Conservation (phyloP, 2,113 vertebrate species). For the Xenotilapia longispinis region DNA sequence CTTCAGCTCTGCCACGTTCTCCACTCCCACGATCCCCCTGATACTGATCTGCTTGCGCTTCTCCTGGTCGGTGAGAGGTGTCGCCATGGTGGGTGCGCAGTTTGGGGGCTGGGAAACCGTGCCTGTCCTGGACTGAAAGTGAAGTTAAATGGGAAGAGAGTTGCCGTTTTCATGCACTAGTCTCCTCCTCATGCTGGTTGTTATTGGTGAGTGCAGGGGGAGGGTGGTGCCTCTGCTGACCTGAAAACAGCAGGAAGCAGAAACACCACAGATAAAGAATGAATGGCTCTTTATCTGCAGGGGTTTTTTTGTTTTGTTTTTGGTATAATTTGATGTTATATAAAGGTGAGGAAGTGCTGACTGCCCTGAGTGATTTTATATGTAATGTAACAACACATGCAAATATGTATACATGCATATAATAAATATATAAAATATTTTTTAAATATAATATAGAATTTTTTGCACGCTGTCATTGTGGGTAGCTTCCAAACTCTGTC, state of each 20-base stretch:
- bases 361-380: neutral
- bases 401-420: neutral
- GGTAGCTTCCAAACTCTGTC: neutral
- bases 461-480: neutral
- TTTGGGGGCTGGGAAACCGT: neutral
- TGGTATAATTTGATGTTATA: neutral
- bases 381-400: neutral
- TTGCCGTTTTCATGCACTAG: neutral
- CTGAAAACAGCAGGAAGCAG: neutral
- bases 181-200: constrained; percentile 18
- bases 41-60: constrained; percentile 93
- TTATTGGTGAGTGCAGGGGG: constrained; percentile 46
- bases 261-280: neutral
- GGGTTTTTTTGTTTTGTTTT: rapidly evolving
- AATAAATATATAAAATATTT: neutral
- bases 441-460: neutral
- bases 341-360: neutral
- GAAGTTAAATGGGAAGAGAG: neutral
- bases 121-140: neutral
- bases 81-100: constrained; percentile 70
- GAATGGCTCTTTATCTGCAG: neutral
- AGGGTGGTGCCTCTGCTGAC: neutral
- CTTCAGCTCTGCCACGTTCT: constrained; percentile 87
- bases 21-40: constrained; percentile 84
- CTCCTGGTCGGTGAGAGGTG: constrained; percentile 85